Evolutionary conservation across 2,797 vertebrate genomes (phyloP).

Genomic region (Rhabdomys pumilio): DNA sequence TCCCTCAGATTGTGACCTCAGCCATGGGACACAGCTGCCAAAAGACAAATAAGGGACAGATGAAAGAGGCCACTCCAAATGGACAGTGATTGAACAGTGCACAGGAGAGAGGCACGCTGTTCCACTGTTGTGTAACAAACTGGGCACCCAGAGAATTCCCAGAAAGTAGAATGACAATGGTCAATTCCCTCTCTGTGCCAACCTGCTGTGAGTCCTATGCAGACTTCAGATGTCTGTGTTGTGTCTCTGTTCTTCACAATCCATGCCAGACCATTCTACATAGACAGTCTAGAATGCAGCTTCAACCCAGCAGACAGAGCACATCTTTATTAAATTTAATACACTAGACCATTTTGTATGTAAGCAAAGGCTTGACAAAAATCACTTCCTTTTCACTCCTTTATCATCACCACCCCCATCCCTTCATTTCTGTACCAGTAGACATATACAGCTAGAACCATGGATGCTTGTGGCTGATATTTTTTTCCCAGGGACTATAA

Average conservation of each 20-base stretch:
- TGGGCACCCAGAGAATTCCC: background rate
- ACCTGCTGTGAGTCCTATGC: background rate
- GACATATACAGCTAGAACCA: background rate
- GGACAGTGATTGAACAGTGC: background rate
- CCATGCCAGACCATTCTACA: background rate
- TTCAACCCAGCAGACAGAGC: background rate
- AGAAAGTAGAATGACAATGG: background rate
- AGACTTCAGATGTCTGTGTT: background rate
- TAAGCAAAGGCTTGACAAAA: background rate
- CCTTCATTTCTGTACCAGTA: background rate
- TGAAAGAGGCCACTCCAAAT: background rate
- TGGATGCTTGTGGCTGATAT: background rate
- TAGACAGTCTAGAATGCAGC: background rate
- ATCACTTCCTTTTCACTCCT: background rate
- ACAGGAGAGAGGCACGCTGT: background rate
- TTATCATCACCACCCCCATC: background rate
- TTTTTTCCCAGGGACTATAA: background rate
- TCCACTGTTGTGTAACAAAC: background rate
- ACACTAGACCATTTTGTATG: background rate
- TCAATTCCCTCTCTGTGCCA: no score
- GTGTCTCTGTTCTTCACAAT: background rate
- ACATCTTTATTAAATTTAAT: background rate
- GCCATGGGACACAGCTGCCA: background rate
- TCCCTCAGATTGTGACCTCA: conserved; percentile 29
- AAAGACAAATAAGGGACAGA: background rate